These are phyloP conservation scores for Agrochola litura DNA, from an alignment of 2,888 invertebrate species.

Conservation along the genomic window DNA sequence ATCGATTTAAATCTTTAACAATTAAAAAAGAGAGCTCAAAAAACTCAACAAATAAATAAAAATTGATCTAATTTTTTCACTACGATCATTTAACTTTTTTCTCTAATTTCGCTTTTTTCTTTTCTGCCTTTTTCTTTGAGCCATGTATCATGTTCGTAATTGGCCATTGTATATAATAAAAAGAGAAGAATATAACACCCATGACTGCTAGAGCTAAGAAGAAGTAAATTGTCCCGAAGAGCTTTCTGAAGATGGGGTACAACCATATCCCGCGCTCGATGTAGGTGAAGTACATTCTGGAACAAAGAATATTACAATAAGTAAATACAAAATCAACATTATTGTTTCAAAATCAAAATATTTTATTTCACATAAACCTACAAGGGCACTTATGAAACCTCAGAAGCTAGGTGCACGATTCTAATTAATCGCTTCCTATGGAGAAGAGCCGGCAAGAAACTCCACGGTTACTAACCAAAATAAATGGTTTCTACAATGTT, in stretches of 20 bases:
- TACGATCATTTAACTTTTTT: slow-evolving; percentile 49
- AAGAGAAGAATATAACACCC: slow-evolving; percentile 54
- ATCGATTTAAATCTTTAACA: neutral
- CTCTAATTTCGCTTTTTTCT: slow-evolving; percentile 44
- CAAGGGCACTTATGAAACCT: too few species aligned
- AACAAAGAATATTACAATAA: slow-evolving; percentile 66
- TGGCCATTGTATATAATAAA: slow-evolving; percentile 79
- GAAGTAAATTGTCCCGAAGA: slow-evolving; percentile 77
- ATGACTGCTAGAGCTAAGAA: slow-evolving; percentile 62
- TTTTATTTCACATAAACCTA: too few species aligned
- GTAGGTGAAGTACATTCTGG: slow-evolving; percentile 82
- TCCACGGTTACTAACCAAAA: too few species aligned
- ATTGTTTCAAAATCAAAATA: neutral
- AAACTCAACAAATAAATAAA: slow-evolving; percentile 14
- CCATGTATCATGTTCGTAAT: slow-evolving; percentile 70
- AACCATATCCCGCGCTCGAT: slow-evolving; percentile 77
- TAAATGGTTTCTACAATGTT: too few species aligned
- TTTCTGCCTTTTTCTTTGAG: slow-evolving; percentile 31
- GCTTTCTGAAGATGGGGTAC: slow-evolving; percentile 77
- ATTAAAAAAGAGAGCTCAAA: slow-evolving; percentile 2
- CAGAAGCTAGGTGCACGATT: too few species aligned
- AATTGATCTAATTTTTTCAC: neutral
- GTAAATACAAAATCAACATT: neutral
- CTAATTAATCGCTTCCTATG: too few species aligned
- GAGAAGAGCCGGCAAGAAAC: too few species aligned